These are phyloP conservation scores for Sitta europaea DNA, from an alignment of 2,113 vertebrate species.

Conservation along the genomic window DNA sequence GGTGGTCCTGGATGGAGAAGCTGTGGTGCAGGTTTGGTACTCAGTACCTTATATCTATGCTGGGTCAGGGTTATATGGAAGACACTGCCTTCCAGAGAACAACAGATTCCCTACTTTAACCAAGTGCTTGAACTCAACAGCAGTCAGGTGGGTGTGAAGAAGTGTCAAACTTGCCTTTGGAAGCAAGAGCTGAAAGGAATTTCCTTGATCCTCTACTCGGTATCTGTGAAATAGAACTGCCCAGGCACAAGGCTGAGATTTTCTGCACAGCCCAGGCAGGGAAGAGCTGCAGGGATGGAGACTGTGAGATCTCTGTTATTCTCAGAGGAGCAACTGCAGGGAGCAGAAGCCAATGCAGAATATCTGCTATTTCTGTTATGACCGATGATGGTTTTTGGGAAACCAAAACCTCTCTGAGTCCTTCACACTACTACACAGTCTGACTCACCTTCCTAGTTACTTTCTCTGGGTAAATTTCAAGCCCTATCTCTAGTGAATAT, in stretches of 20 bases:
- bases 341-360: neutral
- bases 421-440: neutral
- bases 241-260: neutral
- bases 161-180: neutral
- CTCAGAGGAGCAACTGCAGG: neutral
- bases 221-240: neutral
- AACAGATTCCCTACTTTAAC: neutral
- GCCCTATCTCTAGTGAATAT: neutral
- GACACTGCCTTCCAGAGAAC: neutral
- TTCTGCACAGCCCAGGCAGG: neutral
- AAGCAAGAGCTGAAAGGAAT: neutral
- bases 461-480: neutral
- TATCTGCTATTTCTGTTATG: neutral
- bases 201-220: neutral
- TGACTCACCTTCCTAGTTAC: neutral
- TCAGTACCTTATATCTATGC: neutral
- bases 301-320: neutral
- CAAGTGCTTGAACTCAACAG: neutral
- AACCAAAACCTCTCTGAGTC: neutral
- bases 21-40: neutral
- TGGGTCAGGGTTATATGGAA: neutral
- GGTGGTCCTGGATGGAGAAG: neutral
- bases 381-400: rapidly evolving
- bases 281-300: neutral
- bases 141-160: neutral